phyloP scores from a whole-genome alignment of 2,797 vertebrate genomes.

The Sciaenops ocellatus region DNA sequence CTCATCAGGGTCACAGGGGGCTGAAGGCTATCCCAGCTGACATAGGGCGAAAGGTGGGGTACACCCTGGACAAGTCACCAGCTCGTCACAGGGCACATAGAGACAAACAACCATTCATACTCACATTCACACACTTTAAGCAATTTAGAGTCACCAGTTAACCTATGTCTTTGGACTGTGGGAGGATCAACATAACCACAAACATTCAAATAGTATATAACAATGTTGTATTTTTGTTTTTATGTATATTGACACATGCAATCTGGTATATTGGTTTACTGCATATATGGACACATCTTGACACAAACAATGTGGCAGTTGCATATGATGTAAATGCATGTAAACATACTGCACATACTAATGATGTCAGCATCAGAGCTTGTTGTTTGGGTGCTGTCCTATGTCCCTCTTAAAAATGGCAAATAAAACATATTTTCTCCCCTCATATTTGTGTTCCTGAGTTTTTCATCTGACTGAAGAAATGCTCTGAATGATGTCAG shows the following conservation, averaged over 20 bases:
- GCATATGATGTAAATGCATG: not conserved
- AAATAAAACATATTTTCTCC: constrained; percentile 12
- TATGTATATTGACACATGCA: not conserved
- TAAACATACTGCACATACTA: not conserved
- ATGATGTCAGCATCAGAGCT: not conserved
- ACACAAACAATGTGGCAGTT: not conserved
- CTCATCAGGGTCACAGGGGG: too few relatives aligned
- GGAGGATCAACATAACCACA: too few relatives aligned
- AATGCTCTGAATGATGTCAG: constrained; percentile 3
- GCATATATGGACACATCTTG: not conserved
- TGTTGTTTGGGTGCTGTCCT: not conserved
- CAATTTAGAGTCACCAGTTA: too few relatives aligned
- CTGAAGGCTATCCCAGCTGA: too few relatives aligned
- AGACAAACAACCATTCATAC: too few relatives aligned
- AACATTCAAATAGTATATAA: too few relatives aligned
- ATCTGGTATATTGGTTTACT: not conserved
- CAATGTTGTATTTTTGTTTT: not conserved
- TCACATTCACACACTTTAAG: too few relatives aligned
- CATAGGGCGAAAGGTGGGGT: too few relatives aligned
- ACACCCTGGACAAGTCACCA: too few relatives aligned
- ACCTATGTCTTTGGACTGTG: too few relatives aligned
- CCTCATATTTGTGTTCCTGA: not conserved
- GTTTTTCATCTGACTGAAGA: constrained; percentile 20
- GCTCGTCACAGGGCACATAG: too few relatives aligned
- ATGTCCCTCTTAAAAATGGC: not conserved